phyloP scores from a whole-genome alignment of 2,113 vertebrate species.

The Podilymbus podiceps region DNA sequence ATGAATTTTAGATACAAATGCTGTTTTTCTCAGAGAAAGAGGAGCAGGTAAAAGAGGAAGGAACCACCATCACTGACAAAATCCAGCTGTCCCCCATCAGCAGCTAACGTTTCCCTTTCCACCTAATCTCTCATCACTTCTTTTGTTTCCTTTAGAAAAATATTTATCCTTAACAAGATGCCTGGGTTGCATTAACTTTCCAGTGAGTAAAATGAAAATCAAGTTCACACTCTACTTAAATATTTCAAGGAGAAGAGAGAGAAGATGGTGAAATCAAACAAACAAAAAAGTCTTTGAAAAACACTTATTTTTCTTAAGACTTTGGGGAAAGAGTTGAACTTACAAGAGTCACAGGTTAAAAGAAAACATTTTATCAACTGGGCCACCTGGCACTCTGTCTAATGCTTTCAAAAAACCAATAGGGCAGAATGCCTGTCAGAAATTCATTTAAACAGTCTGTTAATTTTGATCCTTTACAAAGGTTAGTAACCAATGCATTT shows the following conservation, averaged over 20 bases:
- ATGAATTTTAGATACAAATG: not conserved
- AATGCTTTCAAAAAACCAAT: constrained; percentile 8
- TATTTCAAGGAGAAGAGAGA: not conserved
- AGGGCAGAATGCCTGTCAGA: constrained; percentile 2
- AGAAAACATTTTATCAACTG: not conserved
- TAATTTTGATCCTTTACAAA: constrained; percentile 37
- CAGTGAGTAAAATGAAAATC: constrained; percentile 11
- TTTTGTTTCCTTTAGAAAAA: constrained; percentile 58
- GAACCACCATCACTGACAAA: not conserved
- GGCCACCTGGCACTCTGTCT: not conserved
- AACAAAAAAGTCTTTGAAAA: not conserved
- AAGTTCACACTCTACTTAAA: constrained; percentile 11
- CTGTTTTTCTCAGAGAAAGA: not conserved
- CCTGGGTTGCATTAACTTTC: constrained; percentile 17
- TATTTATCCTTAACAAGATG: constrained; percentile 7
- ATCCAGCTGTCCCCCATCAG: constrained; percentile 20
- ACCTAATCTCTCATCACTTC: constrained; percentile 34
- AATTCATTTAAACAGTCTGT: constrained; percentile 40
- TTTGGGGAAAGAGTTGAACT: not conserved
- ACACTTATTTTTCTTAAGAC: not conserved
- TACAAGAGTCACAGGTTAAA: not conserved
- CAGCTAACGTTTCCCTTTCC: constrained; percentile 2
- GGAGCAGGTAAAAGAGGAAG: not conserved
- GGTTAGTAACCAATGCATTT: constrained; percentile 4
- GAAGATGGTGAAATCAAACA: not conserved